Conservation (phyloP, 2,797 vertebrate genomes). For the Allobates femoralis region DNA sequence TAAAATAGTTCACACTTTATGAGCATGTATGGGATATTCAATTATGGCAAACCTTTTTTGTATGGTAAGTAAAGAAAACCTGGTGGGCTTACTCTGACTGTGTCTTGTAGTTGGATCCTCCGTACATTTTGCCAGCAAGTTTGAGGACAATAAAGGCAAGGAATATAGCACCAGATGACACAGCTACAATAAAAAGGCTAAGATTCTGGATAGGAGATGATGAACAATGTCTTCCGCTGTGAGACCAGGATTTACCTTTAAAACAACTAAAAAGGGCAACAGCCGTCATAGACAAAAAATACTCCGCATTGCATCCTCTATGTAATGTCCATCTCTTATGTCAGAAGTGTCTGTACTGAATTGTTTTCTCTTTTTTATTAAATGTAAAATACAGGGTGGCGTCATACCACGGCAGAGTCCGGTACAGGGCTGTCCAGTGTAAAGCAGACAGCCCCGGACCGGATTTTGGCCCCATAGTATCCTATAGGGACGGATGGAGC, state of each 20-base stretch:
- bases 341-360: background rate
- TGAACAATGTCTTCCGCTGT: constrained; percentile 81
- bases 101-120: constrained; percentile 80
- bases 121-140: constrained; percentile 82
- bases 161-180: constrained; percentile 79
- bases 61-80: constrained; percentile 57
- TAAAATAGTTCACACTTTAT: constrained; percentile 72
- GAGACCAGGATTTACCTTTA: constrained; percentile 80
- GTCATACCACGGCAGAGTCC: too few species aligned
- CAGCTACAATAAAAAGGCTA: constrained; percentile 75
- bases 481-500: too few species aligned
- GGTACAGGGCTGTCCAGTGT: too few species aligned
- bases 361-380: background rate
- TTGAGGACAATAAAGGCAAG: constrained; percentile 78
- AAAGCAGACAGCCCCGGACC: too few species aligned
- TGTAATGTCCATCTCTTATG: background rate
- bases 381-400: too few species aligned
- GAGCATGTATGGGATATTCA: constrained; percentile 64
- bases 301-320: too few species aligned
- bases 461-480: too few species aligned
- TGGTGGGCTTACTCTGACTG: constrained; percentile 80
- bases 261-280: constrained; percentile 79
- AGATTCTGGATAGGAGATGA: constrained; percentile 75
- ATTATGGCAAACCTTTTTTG: constrained; percentile 62
- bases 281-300: constrained; percentile 16